Evolutionary conservation across 2,797 vertebrate genomes (phyloP).

Genomic region (Aratinga solstitialis): DNA sequence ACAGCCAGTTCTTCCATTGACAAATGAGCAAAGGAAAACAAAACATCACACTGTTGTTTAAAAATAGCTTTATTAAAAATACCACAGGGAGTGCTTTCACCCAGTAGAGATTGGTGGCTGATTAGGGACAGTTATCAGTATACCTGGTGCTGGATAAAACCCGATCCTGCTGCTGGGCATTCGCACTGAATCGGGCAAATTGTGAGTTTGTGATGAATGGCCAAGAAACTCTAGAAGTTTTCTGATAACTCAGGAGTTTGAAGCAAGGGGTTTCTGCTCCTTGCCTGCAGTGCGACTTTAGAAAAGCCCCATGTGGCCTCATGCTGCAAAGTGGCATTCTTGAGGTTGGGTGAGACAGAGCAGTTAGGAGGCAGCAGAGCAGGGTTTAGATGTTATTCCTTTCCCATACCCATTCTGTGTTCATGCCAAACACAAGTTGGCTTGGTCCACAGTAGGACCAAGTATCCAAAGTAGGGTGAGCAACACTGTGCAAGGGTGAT

Average conservation of each 20-base stretch:
- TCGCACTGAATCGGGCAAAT: neutral
- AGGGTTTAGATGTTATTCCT: neutral
- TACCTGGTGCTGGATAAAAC: constrained; percentile 32
- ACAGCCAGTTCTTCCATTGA: constrained; percentile 36
- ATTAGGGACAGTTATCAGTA: neutral
- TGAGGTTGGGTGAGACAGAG: neutral
- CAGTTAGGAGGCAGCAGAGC: neutral
- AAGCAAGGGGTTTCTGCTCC: neutral
- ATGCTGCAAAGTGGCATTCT: neutral
- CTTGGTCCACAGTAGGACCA: neutral
- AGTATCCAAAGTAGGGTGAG: neutral
- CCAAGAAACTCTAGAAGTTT: constrained; percentile 27
- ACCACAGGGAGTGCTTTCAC: neutral
- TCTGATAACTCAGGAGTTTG: neutral
- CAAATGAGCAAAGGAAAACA: constrained; percentile 1
- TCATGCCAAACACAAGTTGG: neutral
- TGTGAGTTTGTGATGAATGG: neutral
- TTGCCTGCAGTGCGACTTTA: neutral
- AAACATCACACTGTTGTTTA: constrained; percentile 35
- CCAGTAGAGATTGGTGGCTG: neutral
- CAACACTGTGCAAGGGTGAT: neutral
- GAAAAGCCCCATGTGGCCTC: neutral
- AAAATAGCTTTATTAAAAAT: constrained; percentile 42
- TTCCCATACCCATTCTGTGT: neutral
- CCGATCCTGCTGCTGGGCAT: neutral